A percentile compares a stretch with the other conserved stretches of the same genome.
phyloP scores from a whole-genome alignment of 2,113 vertebrate species.

The Acrocephalus arundinaceus region DNA sequence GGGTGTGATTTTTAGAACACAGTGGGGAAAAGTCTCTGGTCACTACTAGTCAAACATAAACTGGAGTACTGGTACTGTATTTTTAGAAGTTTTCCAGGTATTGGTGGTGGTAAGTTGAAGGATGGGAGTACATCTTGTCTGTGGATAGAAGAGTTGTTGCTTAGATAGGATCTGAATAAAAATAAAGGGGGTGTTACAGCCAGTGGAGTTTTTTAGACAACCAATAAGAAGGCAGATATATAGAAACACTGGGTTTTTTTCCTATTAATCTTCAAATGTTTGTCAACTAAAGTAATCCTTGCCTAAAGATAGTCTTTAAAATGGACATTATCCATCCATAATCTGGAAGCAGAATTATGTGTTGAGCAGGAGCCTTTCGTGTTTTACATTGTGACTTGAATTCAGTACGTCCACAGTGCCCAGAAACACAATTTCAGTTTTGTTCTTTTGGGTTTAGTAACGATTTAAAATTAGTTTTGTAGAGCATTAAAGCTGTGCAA shows the following conservation, averaged over 20 bases:
- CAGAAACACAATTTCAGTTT: neutral
- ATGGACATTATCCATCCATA: neutral
- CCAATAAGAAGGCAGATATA: neutral
- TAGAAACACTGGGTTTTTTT: neutral
- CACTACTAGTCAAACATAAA: neutral
- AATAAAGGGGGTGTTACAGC: neutral
- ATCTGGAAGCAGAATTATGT: neutral
- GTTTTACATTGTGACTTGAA: neutral
- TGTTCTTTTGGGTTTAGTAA: neutral
- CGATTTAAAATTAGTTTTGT: neutral
- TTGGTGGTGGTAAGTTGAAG: neutral
- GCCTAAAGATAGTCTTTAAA: neutral
- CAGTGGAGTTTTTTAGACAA: neutral
- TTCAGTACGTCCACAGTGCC: neutral
- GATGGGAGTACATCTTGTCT: neutral
- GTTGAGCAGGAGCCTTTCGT: neutral
- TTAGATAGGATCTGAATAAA: neutral
- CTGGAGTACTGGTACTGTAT: neutral
- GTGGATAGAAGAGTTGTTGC: neutral
- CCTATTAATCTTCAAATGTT: neutral
- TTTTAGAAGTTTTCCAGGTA: neutral
- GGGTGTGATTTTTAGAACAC: neutral
- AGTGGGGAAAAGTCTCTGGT: neutral
- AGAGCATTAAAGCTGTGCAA: neutral
- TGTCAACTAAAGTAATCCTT: neutral